Percentiles rank a stretch among this genome's conserved stretches.
These are phyloP conservation scores for Linnaemya tessellans DNA, from an alignment of 2,888 invertebrate genomes.

Conservation along the genomic window DNA sequence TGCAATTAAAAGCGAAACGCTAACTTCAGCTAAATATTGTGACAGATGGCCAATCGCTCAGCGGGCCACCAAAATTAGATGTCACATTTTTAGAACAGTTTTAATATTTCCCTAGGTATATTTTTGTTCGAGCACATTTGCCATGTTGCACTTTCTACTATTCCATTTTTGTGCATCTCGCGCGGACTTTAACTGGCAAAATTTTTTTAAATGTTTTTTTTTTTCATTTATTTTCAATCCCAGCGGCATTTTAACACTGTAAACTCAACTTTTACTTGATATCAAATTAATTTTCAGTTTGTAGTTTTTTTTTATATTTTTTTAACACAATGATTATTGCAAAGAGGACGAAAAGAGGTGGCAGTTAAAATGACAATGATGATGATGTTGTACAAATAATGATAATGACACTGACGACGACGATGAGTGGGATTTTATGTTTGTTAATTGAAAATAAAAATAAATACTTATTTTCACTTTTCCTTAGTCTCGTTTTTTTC, in stretches of 20 bases:
- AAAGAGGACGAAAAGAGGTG: conserved; percentile 25
- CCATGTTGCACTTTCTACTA: background rate
- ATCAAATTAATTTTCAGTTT: conserved; percentile 66
- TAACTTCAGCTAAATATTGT: too few species aligned
- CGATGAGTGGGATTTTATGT: conserved; percentile 64
- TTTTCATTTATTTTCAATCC: conserved; percentile 23
- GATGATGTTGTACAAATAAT: conserved; percentile 50
- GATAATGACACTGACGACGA: conserved; percentile 53
- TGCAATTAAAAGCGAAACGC: too few species aligned
- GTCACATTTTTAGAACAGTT: too few species aligned
- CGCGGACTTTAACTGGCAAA: background rate
- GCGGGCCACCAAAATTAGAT: too few species aligned
- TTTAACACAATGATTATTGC: conserved; percentile 52
- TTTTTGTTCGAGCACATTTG: too few species aligned
- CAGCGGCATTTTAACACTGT: conserved; percentile 65
- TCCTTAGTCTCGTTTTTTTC: conserved; percentile 53
- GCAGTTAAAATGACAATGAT: conserved; percentile 31
- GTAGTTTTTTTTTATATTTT: conserved; percentile 29
- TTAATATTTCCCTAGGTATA: too few species aligned
- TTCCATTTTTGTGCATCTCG: background rate
- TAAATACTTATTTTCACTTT: conserved; percentile 66
- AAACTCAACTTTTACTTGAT: conserved; percentile 61
- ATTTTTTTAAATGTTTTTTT: background rate
- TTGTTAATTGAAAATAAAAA: conserved; percentile 56
- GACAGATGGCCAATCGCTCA: too few species aligned